phyloP scores from a whole-genome alignment of 1,140 invertebrate species.

The Zaprionus davidi region DNA sequence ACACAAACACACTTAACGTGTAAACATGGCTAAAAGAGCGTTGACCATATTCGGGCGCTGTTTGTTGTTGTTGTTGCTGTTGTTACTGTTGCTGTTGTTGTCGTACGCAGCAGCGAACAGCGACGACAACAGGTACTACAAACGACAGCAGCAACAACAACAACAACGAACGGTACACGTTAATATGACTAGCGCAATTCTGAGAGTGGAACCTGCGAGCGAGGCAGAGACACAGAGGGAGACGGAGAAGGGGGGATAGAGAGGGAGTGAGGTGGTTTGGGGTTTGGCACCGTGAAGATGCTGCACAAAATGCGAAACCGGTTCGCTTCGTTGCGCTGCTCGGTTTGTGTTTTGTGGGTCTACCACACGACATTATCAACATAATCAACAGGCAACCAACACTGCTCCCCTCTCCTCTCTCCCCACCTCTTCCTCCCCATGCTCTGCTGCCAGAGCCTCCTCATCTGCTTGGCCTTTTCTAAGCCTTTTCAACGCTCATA shows the following conservation, averaged over 20 bases:
- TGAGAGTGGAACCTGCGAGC: conserved; percentile 41
- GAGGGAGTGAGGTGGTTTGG: neutral
- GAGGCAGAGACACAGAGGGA: neutral
- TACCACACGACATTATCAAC: conserved; percentile 73
- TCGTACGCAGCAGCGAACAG: conserved; percentile 45
- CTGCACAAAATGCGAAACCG: conserved; percentile 50
- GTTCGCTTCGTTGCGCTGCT: conserved; percentile 37
- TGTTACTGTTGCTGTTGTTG: conserved; percentile 17
- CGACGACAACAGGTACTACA: conserved; percentile 61
- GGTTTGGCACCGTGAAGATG: conserved; percentile 31
- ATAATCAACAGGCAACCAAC: conserved; percentile 68
- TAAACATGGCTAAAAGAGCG: conserved; percentile 81
- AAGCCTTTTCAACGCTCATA: conserved; percentile 82
- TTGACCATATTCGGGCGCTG: conserved; percentile 75
- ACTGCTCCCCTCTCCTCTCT: neutral
- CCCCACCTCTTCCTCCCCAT: neutral
- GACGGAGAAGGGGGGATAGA: neutral
- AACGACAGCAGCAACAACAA: conserved; percentile 46
- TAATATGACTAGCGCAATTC: conserved; percentile 71
- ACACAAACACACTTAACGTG: conserved; percentile 80
- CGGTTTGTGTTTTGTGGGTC: conserved; percentile 25
- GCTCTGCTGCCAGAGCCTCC: neutral
- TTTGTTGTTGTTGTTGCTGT: conserved; percentile 35
- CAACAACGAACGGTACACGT: conserved; percentile 69
- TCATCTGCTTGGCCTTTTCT: conserved; percentile 29